A percentile compares a stretch with the other conserved stretches of the same genome.
Evolutionary conservation across 1,140 invertebrate genomes (phyloP).

Genomic region (Heliconius eleuchia): DNA sequence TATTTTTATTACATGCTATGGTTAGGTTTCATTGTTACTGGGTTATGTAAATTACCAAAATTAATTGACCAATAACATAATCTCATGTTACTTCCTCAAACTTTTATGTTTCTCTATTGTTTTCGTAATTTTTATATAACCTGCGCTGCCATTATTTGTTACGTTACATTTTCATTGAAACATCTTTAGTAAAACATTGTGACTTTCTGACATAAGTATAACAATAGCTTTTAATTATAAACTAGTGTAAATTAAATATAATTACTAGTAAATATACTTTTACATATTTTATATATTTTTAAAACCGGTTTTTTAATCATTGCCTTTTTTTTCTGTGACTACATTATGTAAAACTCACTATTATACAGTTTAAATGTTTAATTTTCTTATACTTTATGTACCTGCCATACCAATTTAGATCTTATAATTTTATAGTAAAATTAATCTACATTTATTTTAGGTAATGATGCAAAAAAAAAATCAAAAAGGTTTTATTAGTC

Average conservation of each 20-base stretch:
- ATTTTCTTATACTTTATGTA: no score
- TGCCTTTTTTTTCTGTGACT: no score
- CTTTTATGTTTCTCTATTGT: constrained; percentile 3
- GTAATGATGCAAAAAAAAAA: not conserved
- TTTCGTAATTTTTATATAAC: not conserved
- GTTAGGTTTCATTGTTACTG: no score
- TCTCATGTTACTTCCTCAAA: constrained; percentile 2
- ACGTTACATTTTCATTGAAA: not conserved
- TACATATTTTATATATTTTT: no score
- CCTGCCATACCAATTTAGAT: no score
- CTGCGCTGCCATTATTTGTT: not conserved
- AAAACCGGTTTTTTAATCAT: no score
- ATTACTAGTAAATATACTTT: no score
- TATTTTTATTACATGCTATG: not conserved
- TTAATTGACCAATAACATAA: not conserved
- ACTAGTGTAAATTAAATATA: not conserved
- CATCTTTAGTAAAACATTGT: not conserved
- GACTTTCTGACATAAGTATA: not conserved
- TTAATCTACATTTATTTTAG: no score
- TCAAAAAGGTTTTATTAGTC: not conserved
- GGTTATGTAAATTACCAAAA: not conserved
- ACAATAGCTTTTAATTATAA: not conserved
- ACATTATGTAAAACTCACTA: no score
- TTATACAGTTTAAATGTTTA: no score
- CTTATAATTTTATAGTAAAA: no score